Conservation (phyloP, 2,888 invertebrate genomes). For the Apomyelois bistriatella region DNA sequence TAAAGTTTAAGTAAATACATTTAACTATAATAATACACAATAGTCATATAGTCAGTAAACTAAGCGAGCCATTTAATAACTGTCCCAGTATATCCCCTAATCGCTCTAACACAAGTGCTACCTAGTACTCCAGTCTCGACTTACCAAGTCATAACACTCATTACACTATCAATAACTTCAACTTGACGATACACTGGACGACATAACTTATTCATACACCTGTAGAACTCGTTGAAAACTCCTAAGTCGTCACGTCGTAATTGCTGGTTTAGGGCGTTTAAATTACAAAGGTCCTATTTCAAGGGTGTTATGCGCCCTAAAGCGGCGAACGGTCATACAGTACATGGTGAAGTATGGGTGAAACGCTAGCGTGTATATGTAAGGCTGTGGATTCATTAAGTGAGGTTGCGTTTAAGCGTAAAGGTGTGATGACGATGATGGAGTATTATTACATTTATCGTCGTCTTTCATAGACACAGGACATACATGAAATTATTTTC, state of each 20-base stretch:
- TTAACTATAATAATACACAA: no score
- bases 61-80: no score
- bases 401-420: neutral
- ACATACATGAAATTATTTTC: no score
- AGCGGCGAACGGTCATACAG: constrained; percentile 45
- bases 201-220: constrained; percentile 23
- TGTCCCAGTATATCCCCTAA: no score
- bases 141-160: neutral
- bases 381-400: neutral
- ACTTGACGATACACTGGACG: neutral
- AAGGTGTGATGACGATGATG: neutral
- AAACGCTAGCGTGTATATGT: constrained; percentile 30
- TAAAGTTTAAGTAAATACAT: no score
- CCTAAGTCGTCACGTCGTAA: constrained; percentile 48
- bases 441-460: no score
- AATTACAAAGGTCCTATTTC: constrained; percentile 70
- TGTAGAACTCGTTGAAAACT: constrained; percentile 35
- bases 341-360: constrained; percentile 62
- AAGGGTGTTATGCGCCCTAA: constrained; percentile 71
- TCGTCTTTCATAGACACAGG: no score
- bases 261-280: constrained; percentile 73
- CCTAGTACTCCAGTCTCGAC: no score
- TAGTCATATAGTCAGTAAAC: no score
- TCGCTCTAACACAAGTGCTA: no score
- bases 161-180: neutral